A percentile compares a stretch with the other conserved stretches of the same genome.
Conservation (phyloP, 2,888 invertebrate species). For the Alentia gelatinosa region DNA sequence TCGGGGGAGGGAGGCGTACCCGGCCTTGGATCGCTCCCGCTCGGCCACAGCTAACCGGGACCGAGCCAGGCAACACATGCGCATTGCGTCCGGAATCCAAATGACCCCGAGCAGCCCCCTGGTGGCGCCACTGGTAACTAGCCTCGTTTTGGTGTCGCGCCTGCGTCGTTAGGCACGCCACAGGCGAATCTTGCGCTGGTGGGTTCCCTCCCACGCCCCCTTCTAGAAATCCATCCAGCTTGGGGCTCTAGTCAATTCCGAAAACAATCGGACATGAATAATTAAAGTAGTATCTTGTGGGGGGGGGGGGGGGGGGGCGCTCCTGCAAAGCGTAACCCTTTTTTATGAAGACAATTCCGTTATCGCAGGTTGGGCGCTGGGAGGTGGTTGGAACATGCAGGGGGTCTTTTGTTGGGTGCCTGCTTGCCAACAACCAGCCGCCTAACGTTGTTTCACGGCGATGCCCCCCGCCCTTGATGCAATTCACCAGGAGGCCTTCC, state of each 20-base stretch:
- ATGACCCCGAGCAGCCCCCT: neutral
- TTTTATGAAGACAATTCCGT: slow-evolving; percentile 12
- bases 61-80: neutral
- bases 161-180: slow-evolving; percentile 13
- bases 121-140: slow-evolving; percentile 16
- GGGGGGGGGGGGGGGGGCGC: neutral
- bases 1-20: neutral
- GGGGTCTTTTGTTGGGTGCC: neutral
- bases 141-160: slow-evolving; percentile 6
- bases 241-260: neutral
- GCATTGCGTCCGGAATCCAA: slow-evolving; percentile 15
- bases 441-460: slow-evolving; percentile 24
- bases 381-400: neutral
- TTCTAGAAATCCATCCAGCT: neutral
- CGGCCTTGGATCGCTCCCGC: neutral
- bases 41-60: neutral
- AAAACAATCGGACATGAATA: slow-evolving; percentile 39
- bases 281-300: too few relatives aligned
- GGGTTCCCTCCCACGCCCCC: neutral
- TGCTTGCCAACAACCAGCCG: neutral
- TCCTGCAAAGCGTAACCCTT: slow-evolving; percentile 33
- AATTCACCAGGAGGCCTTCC: neutral
- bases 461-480: neutral
- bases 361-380: neutral
- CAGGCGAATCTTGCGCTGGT: neutral